Conservation (phyloP, 1,140 invertebrate species). For the Penaeus indicus region DNA sequence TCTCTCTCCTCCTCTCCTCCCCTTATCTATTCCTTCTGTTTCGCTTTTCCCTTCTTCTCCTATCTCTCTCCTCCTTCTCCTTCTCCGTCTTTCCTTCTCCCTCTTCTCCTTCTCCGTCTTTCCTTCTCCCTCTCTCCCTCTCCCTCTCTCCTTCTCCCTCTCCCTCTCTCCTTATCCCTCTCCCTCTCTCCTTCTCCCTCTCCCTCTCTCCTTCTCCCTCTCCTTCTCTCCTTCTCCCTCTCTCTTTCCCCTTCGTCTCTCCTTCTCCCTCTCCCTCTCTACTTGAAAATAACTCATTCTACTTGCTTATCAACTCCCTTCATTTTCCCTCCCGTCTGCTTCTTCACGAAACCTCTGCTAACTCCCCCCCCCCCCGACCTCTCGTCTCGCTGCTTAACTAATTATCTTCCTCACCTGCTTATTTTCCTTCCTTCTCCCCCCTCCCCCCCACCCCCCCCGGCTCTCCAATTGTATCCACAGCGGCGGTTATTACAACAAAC, state of each 20-base stretch:
- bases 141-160: not conserved
- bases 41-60: not conserved
- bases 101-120: not conserved
- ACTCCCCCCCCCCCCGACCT: no score
- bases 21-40: not conserved
- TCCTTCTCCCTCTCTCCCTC: not conserved
- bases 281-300: not conserved
- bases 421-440: no score
- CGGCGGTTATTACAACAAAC: no score
- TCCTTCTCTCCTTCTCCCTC: not conserved
- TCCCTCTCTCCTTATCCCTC: not conserved
- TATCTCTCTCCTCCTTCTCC: not conserved
- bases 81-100: not conserved
- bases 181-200: not conserved
- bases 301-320: no score
- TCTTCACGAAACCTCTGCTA: no score
- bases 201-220: not conserved
- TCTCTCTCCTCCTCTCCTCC: not conserved
- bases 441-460: no score
- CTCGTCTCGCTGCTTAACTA: no score
- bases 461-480: no score
- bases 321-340: no score
- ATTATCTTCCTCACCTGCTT: no score
- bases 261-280: not conserved
- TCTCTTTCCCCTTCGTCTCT: not conserved